A percentile compares a stretch with the other conserved stretches of the same genome.
Evolutionary conservation across 2,113 vertebrate species (phyloP).

Genomic region (Laterallus jamaicensis): DNA sequence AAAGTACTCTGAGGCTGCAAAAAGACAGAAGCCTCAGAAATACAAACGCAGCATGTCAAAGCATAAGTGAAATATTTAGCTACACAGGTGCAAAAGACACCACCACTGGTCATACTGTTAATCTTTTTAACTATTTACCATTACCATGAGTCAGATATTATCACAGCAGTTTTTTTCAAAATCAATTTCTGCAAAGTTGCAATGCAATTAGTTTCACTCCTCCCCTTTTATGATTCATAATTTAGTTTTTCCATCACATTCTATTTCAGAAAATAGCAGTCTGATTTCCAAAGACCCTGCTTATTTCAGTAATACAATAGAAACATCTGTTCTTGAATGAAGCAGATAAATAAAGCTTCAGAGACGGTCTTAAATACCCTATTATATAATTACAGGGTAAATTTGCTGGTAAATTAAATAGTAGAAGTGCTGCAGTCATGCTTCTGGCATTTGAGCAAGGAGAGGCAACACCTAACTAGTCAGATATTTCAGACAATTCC

Average conservation of each 20-base stretch:
- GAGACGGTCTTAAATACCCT: slow-evolving; percentile 1
- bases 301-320: slow-evolving; percentile 23
- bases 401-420: background rate
- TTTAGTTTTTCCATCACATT: background rate
- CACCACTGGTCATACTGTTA: background rate
- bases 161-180: background rate
- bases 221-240: background rate
- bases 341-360: slow-evolving; percentile 16
- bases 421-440: background rate
- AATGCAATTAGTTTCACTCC: background rate
- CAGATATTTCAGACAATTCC: background rate
- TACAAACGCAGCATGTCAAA: background rate
- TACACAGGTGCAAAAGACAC: background rate
- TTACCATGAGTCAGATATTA: background rate
- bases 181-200: background rate
- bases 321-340: slow-evolving; percentile 21
- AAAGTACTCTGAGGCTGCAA: background rate
- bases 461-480: background rate
- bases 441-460: background rate
- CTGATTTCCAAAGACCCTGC: background rate
- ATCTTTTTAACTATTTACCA: background rate
- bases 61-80: background rate
- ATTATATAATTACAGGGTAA: background rate
- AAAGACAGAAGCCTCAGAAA: background rate
- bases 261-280: background rate